Conservation (phyloP, 2,888 invertebrate species). For the Volucella inflata region DNA sequence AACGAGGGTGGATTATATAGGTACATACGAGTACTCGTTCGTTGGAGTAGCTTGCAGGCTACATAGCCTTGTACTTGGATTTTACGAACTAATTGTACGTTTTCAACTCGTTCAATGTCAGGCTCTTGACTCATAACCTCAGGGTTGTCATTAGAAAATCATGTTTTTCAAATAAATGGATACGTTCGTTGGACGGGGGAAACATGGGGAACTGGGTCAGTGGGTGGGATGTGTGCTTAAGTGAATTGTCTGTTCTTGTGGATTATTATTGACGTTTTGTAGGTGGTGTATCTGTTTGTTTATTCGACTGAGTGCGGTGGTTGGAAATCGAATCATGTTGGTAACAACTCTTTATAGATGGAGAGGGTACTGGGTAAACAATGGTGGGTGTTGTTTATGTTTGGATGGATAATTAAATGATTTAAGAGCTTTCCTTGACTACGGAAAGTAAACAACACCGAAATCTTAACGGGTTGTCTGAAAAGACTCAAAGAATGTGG, state of each 20-base stretch:
- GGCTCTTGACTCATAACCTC: slow-evolving; percentile 39
- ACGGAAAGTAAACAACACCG: no score
- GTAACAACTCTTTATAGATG: no score
- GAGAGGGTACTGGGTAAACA: neutral
- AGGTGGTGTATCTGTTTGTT: no score
- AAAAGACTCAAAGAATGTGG: no score
- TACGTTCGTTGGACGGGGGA: no score
- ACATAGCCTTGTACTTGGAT: slow-evolving; percentile 43
- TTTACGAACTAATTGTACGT: slow-evolving; percentile 47
- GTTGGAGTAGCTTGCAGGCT: slow-evolving; percentile 25
- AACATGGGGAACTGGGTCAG: neutral
- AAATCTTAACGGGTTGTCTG: no score
- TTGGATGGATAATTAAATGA: no score
- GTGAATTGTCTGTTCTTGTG: slow-evolving; percentile 18
- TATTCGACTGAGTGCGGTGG: no score
- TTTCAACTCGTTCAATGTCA: slow-evolving; percentile 62
- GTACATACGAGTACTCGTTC: no score
- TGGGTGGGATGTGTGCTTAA: slow-evolving; percentile 1
- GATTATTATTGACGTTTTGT: slow-evolving; percentile 13
- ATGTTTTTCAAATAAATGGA: slow-evolving; percentile 2
- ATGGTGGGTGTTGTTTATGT: neutral
- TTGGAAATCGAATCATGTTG: no score
- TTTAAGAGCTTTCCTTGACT: no score
- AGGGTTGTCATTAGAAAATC: slow-evolving; percentile 48
- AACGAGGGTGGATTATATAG: slow-evolving; percentile 26